Percentiles rank a stretch among this genome's conserved stretches.
Evolutionary conservation across 2,797 vertebrate genomes (phyloP).

Genomic region (Lateolabrax maculatus): DNA sequence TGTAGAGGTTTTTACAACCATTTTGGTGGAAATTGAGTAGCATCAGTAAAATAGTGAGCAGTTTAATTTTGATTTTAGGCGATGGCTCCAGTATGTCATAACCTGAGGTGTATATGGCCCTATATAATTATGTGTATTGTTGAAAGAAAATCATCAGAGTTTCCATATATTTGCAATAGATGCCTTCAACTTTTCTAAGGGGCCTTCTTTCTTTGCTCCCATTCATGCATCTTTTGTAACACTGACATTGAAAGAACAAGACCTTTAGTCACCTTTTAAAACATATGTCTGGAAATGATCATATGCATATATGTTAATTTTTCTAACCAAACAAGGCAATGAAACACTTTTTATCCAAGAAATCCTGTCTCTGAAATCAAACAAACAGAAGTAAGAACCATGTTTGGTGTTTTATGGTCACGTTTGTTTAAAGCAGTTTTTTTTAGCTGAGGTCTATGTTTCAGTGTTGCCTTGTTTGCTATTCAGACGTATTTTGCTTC

Average conservation of each 20-base stretch:
- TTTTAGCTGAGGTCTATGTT: conserved; percentile 19
- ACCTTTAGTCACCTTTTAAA: neutral
- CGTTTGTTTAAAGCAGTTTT: conserved; percentile 5
- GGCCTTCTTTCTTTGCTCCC: neutral
- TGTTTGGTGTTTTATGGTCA: conserved; percentile 17
- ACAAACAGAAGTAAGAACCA: conserved; percentile 1
- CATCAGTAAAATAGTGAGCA: neutral
- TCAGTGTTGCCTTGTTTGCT: conserved; percentile 56
- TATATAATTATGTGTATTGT: neutral
- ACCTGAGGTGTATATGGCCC: no score
- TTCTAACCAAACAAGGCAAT: conserved; percentile 1
- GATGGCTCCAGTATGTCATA: neutral
- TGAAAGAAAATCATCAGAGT: neutral
- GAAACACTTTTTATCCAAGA: neutral
- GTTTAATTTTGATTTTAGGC: conserved; percentile 1
- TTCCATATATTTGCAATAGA: neutral
- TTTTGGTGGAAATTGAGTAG: neutral
- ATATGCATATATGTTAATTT: neutral
- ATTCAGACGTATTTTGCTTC: conserved; percentile 65
- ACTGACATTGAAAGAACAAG: neutral
- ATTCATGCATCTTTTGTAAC: conserved; percentile 3
- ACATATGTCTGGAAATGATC: neutral
- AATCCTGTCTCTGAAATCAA: neutral
- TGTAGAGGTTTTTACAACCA: neutral
- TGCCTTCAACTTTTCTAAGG: neutral